These are phyloP conservation scores for Tiliacea aurago DNA, from an alignment of 2,888 invertebrate genomes.

Conservation along the genomic window DNA sequence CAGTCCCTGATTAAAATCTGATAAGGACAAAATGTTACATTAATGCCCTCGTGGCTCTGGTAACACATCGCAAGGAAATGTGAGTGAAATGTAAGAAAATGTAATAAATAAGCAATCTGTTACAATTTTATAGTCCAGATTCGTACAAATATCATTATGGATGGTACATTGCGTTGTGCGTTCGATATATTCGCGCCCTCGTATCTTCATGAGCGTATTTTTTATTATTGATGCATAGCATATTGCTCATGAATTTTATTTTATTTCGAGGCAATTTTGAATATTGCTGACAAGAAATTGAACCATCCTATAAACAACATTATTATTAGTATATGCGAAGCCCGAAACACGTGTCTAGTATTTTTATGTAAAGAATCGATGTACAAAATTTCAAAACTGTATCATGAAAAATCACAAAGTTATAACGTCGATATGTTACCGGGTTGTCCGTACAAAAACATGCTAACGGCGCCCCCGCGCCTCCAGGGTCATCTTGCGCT, in stretches of 20 bases:
- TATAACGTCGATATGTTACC: no score
- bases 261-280: conserved; percentile 7
- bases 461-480: no score
- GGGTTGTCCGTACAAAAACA: no score
- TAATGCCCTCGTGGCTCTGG: neutral
- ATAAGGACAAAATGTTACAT: conserved; percentile 19
- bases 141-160: conserved; percentile 63
- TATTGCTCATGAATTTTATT: conserved; percentile 39
- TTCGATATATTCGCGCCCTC: conserved; percentile 39
- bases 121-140: conserved; percentile 63
- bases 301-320: neutral
- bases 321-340: no score
- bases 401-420: no score
- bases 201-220: conserved; percentile 21
- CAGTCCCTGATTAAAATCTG: neutral
- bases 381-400: no score
- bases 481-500: no score
- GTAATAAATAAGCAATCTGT: conserved; percentile 63
- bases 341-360: no score
- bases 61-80: conserved; percentile 24
- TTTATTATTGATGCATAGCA: conserved; percentile 34
- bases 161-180: conserved; percentile 47
- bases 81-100: conserved; percentile 49
- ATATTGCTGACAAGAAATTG: neutral
- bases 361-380: no score